phyloP scores from a whole-genome alignment of 2,113 vertebrate genomes.

The Tachuris rubrigastra region DNA sequence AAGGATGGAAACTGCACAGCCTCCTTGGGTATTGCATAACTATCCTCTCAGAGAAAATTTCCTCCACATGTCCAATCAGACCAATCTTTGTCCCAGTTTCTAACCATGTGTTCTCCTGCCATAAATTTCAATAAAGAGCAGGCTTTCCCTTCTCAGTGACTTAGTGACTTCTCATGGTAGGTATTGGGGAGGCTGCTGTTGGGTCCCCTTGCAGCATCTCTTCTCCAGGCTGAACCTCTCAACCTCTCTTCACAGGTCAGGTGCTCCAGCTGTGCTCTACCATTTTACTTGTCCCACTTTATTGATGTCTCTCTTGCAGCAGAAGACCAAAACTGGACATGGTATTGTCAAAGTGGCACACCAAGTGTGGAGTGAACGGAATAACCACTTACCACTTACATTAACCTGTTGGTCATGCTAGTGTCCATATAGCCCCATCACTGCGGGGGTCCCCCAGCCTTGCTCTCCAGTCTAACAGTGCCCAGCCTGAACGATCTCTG shows the following conservation, averaged over 20 bases:
- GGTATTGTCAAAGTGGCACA: accelerated
- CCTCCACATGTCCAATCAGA: not conserved
- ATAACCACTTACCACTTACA: not conserved
- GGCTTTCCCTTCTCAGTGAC: not conserved
- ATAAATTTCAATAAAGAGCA: not conserved
- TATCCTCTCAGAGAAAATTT: not conserved
- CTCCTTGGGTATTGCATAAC: not conserved
- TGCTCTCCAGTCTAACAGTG: not conserved
- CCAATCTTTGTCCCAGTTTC: accelerated
- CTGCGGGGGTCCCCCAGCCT: not conserved
- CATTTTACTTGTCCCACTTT: not conserved
- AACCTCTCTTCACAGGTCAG: not conserved
- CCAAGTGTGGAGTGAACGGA: not conserved
- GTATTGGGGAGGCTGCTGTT: not conserved
- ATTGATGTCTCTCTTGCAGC: not conserved
- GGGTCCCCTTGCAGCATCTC: not conserved
- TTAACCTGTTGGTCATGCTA: not conserved
- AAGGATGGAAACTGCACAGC: not conserved
- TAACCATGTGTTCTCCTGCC: not conserved
- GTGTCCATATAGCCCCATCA: not conserved
- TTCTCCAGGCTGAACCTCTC: not conserved
- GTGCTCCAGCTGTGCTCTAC: not conserved
- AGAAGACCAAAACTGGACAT: not conserved
- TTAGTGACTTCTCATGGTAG: not conserved
- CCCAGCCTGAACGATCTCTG: not conserved